Conservation (phyloP, 1,140 invertebrate species). For the Oryctes rhinoceros region DNA sequence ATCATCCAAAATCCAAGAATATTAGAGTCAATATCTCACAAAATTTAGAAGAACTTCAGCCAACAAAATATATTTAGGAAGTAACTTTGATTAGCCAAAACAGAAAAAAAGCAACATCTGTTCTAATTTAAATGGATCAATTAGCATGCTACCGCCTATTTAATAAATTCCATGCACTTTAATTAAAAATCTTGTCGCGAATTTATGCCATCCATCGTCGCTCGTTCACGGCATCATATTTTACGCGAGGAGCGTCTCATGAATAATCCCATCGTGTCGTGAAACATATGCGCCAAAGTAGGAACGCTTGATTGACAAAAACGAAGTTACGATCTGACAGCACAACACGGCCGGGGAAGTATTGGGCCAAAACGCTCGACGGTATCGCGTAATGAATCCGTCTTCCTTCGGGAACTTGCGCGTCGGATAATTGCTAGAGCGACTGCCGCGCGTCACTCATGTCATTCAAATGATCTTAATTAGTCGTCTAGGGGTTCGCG, state of each 20-base stretch:
- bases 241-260: background rate
- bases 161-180: no score
- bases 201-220: no score
- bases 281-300: constrained; percentile 8
- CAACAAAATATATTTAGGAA: no score
- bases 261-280: constrained; percentile 1
- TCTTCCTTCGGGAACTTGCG: background rate
- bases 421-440: constrained; percentile 42
- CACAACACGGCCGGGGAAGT: constrained; percentile 20
- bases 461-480: constrained; percentile 56
- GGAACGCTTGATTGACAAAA: constrained; percentile 12
- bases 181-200: no score
- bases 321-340: constrained; percentile 17
- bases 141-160: no score
- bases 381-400: constrained; percentile 9
- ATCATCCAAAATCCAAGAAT: no score
- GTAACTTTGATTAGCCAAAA: no score
- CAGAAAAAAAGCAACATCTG: no score
- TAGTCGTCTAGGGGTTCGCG: constrained; percentile 46
- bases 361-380: background rate
- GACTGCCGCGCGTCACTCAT: constrained; percentile 48
- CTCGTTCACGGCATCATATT: no score
- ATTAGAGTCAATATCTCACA: no score
- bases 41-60: no score
- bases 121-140: no score